phyloP scores from a whole-genome alignment of 2,113 vertebrate genomes.

The Perca fluviatilis region DNA sequence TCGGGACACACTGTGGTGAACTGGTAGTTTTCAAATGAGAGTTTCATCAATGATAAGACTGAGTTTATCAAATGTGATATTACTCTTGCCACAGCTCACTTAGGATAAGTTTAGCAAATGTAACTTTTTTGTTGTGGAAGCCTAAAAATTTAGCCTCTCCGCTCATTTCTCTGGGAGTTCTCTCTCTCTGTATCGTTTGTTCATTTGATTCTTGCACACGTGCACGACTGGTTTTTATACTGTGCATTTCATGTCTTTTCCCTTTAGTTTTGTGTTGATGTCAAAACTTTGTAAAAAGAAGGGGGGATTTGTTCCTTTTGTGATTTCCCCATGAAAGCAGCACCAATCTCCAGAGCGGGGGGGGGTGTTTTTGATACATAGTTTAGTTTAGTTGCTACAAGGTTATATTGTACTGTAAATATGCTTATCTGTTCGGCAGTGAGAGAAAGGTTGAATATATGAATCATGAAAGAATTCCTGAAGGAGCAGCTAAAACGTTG shows the following conservation, averaged over 20 bases:
- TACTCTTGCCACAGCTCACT: conserved; percentile 59
- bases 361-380: conserved; percentile 63
- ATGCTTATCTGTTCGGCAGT: conserved; percentile 53
- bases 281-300: conserved; percentile 42
- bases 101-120: conserved; percentile 65
- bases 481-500: conserved; percentile 23
- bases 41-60: conserved; percentile 32
- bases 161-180: conserved; percentile 59
- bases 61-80: conserved; percentile 55
- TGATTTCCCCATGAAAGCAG: conserved; percentile 51
- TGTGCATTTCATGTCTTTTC: conserved; percentile 46
- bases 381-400: conserved; percentile 43
- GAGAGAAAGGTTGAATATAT: conserved; percentile 36
- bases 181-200: conserved; percentile 47
- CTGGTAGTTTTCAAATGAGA: conserved; percentile 54
- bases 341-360: conserved; percentile 26
- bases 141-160: conserved; percentile 63
- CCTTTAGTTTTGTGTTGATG: conserved; percentile 59
- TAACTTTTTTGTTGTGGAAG: conserved; percentile 60
- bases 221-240: conserved; percentile 61
- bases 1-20: conserved; percentile 69
- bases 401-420: conserved; percentile 67
- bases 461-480: conserved; percentile 28
- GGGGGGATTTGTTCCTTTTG: conserved; percentile 27
- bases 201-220: conserved; percentile 38